These are phyloP conservation scores for Helarctos malayanus DNA, from an alignment of 2,797 vertebrate species.

Conservation along the genomic window DNA sequence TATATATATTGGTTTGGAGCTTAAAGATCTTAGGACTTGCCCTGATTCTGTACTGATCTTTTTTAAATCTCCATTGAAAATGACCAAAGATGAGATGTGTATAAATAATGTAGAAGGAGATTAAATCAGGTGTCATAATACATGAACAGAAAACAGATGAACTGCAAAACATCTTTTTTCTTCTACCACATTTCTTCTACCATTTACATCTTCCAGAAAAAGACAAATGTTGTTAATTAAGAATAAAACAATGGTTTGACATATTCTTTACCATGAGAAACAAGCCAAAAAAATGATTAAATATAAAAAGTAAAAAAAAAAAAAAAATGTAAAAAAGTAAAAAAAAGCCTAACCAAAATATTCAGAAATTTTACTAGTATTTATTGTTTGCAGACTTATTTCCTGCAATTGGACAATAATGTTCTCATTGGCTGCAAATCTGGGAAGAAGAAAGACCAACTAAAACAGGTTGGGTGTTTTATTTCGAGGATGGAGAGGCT, in stretches of 20 bases:
- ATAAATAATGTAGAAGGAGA: not conserved
- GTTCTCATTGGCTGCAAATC: not conserved
- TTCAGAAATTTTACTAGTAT: not conserved
- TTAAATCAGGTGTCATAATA: not conserved
- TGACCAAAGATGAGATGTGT: not conserved
- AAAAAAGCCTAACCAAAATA: not conserved
- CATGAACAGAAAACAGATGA: conserved; percentile 1
- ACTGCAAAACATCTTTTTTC: not conserved
- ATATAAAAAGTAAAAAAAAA: not conserved
- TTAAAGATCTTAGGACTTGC: not conserved
- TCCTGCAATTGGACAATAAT: not conserved
- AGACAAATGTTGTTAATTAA: not conserved
- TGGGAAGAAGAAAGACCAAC: not conserved
- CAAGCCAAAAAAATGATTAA: not conserved
- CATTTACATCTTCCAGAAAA: not conserved
- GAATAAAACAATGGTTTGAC: not conserved
- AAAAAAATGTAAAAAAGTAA: not conserved
- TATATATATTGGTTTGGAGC: not conserved
- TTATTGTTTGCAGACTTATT: not conserved
- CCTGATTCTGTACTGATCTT: not conserved
- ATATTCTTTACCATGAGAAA: not conserved
- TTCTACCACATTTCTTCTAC: not conserved
- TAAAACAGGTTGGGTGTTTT: not conserved
- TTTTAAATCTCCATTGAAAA: not conserved
- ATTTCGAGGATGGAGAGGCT: not conserved